Percentiles rank a stretch among this genome's conserved stretches.
Evolutionary conservation across 2,113 vertebrate genomes (phyloP).

Genomic region (Brachionichthys hirsutus): DNA sequence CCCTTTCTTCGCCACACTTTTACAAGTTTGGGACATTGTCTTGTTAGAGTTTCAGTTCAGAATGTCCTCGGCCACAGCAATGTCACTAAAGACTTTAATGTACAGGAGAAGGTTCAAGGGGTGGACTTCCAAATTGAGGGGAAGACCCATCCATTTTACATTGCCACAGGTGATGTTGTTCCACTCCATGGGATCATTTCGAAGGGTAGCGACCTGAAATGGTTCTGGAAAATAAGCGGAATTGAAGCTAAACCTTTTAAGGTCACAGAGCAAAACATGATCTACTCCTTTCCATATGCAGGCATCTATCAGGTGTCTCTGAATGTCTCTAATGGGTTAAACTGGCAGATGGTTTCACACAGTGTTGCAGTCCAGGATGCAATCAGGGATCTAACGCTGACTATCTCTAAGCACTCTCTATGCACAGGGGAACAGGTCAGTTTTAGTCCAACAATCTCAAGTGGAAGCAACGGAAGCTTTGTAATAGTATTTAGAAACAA

Average conservation of each 20-base stretch:
- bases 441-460: conserved; percentile 57
- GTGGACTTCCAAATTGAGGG: conserved; percentile 64
- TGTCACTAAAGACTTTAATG: conserved; percentile 55
- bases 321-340: conserved; percentile 77
- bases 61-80: conserved; percentile 68
- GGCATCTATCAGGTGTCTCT: conserved; percentile 68
- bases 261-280: conserved; percentile 41
- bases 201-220: conserved; percentile 67
- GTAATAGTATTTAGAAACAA: conserved; percentile 56
- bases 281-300: conserved; percentile 52
- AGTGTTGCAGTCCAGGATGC: conserved; percentile 66
- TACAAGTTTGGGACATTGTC: conserved; percentile 42
- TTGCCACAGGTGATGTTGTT: conserved; percentile 39
- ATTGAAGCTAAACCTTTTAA: conserved; percentile 5
- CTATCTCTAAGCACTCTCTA: conserved; percentile 41
- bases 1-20: conserved; percentile 69
- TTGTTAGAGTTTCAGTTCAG: conserved; percentile 65
- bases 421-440: conserved; percentile 60
- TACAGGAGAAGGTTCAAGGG: conserved; percentile 71
- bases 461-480: conserved; percentile 72
- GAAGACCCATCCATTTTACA: conserved; percentile 53
- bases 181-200: conserved; percentile 45
- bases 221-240: conserved; percentile 68
- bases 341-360: conserved; percentile 65
- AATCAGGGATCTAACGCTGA: conserved; percentile 65